A percentile compares a stretch with the other conserved stretches of the same genome.
Evolutionary conservation across 2,113 vertebrate species (phyloP).

Genomic region (Solea solea): DNA sequence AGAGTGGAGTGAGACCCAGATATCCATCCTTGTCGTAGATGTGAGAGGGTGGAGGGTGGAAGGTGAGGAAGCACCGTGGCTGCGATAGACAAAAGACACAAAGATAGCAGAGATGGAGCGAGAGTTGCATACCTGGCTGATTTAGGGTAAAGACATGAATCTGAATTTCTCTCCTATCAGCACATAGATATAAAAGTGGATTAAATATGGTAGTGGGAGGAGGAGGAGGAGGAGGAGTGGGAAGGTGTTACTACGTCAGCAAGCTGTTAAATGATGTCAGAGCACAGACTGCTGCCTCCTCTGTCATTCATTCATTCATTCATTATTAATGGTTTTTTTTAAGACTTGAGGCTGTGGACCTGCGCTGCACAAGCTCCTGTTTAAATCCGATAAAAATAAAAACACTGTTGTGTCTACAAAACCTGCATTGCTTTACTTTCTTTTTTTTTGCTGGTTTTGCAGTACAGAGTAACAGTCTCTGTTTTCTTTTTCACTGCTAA

Average conservation of each 20-base stretch:
- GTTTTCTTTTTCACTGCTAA: conserved; percentile 36
- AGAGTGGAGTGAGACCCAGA: conserved; percentile 51
- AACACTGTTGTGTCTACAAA: neutral
- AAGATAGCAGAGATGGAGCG: conserved; percentile 40
- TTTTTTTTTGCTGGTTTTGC: conserved; percentile 34
- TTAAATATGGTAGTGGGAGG: conserved; percentile 54
- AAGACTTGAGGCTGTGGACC: conserved; percentile 28
- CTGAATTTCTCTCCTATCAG: conserved; percentile 31
- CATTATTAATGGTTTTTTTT: conserved; percentile 34
- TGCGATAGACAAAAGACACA: conserved; percentile 36
- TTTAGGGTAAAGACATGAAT: conserved; percentile 63
- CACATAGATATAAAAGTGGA: too few relatives aligned
- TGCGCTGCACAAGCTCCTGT: conserved; percentile 1
- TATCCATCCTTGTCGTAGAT: conserved; percentile 40
- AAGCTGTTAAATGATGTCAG: conserved; percentile 53
- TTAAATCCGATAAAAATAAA: conserved; percentile 1
- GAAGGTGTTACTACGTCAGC: conserved; percentile 33
- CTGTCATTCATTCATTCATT: conserved; percentile 12
- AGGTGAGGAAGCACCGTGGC: conserved; percentile 1
- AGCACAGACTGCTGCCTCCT: conserved; percentile 26
- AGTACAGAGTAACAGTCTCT: conserved; percentile 47
- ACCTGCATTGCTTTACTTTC: neutral
- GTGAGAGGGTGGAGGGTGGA: neutral
- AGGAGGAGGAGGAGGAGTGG: conserved; percentile 14
- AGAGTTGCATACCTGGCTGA: conserved; percentile 64